A percentile compares a stretch with the other conserved stretches of the same genome.
Evolutionary conservation across 2,113 vertebrate genomes (phyloP).

Genomic region (Microcebus murinus): DNA sequence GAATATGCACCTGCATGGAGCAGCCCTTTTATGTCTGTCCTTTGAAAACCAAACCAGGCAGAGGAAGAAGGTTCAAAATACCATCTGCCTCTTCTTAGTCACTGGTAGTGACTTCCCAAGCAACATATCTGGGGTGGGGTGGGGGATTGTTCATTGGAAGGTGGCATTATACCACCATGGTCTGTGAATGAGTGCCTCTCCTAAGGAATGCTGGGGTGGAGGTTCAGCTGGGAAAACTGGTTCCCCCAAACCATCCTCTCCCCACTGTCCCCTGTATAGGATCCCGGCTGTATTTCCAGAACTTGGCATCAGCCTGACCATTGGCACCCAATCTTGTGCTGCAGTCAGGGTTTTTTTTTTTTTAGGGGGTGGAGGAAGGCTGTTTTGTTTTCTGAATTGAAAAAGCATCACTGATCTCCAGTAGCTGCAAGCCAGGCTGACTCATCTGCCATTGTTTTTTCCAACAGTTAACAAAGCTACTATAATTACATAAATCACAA

Average conservation of each 20-base stretch:
- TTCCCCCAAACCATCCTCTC: background rate
- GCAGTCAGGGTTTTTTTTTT: background rate
- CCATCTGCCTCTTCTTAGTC: background rate
- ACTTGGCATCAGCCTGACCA: background rate
- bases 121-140: rapidly evolving
- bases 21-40: background rate
- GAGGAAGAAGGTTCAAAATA: background rate
- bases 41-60: background rate
- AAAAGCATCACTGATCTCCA: background rate
- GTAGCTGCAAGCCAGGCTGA: constrained; percentile 25
- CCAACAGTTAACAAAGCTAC: constrained; percentile 15
- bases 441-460: background rate
- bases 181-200: background rate
- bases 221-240: background rate
- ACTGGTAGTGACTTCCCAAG: background rate
- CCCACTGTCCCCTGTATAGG: background rate
- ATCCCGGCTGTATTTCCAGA: background rate
- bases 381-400: background rate
- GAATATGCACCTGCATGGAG: background rate
- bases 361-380: too few relatives aligned
- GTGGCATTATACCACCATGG: background rate
- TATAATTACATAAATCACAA: constrained; percentile 24
- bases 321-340: background rate
- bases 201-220: background rate
- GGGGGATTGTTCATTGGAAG: background rate